Base-by-base conservation (phyloP, 2,888 invertebrate species). In the Drosophila differens region DNA sequence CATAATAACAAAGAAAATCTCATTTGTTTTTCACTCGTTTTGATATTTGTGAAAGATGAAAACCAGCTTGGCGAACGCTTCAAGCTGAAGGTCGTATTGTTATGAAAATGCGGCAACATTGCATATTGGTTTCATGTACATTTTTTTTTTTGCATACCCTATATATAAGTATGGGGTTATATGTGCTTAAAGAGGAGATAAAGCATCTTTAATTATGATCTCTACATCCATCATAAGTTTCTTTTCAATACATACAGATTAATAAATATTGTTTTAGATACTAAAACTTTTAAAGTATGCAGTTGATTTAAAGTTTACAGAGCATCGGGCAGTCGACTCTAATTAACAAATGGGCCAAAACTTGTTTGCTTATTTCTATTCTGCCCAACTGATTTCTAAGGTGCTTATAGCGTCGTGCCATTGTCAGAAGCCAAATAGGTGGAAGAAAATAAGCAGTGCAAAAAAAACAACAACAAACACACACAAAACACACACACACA, bases 381-480 rank as follows among this genome's bases (percentile, higher is more conserved):
- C 58, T 64, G 51, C 22, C 66, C 64, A 81, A 82, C 77, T 82
- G 73, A 82, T 70, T 79, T 71, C 82, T 76, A 82, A 81, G 76
- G 81, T 79, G 75, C 81, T 81, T 81, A 79, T 69, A 74, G 64
- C 62, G 64, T 68, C 65, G 75, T 65, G 39, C 61, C 62, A 72
- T 78, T 68, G 73, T 81, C 59, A 75, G 70, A 78, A 80, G 73
- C 73, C 75, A 83, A 82, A 75, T 68, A 78, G 75, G 72, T 81
- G 68, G 82, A 81, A 82, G 72, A 74, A 64, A 72, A 64, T 61
- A 77, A 74, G 60, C 52, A 61, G 63, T 37, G 58, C 28, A 57
- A 59, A 49, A 70, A 51, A 61, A 4, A 16, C 7, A 47, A 25
- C 33, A 33, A 22, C 30, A 53, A n/a, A 30, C 10, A n/a, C 19